Evolutionary conservation across 2,113 vertebrate species (phyloP).

Genomic region (Melanostigma gelatinosum): DNA sequence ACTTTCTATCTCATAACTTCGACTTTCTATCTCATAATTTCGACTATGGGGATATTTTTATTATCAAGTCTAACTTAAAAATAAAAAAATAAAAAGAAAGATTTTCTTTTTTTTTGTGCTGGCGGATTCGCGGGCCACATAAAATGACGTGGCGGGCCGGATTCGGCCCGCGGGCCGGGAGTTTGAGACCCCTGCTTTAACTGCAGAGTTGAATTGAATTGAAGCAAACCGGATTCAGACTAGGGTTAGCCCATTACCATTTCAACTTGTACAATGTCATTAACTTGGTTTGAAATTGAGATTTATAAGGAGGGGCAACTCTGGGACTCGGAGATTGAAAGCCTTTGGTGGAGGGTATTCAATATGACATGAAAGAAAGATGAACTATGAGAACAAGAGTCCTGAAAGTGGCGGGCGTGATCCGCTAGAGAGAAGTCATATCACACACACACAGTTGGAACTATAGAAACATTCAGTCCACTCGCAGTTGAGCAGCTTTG

Average conservation of each 20-base stretch:
- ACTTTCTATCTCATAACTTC: too few species aligned
- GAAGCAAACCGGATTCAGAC: not conserved
- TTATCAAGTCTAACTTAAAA: too few species aligned
- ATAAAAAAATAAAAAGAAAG: too few species aligned
- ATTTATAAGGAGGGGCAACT: not conserved
- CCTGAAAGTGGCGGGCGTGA: not conserved
- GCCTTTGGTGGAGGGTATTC: not conserved
- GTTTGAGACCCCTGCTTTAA: too few species aligned
- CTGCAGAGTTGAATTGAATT: not conserved
- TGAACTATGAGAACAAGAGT: not conserved
- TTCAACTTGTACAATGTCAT: not conserved
- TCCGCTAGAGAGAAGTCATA: not conserved
- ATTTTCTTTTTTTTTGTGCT: too few species aligned
- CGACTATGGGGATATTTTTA: too few species aligned
- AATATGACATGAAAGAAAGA: slow-evolving; percentile 9
- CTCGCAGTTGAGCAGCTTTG: not conserved
- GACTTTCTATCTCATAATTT: too few species aligned
- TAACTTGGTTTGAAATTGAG: not conserved
- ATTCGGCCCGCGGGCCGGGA: too few species aligned
- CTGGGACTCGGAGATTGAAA: not conserved
- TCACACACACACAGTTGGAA: not conserved
- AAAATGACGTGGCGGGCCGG: too few species aligned
- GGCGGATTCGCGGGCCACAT: too few species aligned
- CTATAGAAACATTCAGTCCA: not conserved
- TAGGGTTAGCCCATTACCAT: not conserved